Base-by-base conservation (phyloP, 30 jellyfish, hydroid and myxozoan species). In the Mastigias papua region DNA sequence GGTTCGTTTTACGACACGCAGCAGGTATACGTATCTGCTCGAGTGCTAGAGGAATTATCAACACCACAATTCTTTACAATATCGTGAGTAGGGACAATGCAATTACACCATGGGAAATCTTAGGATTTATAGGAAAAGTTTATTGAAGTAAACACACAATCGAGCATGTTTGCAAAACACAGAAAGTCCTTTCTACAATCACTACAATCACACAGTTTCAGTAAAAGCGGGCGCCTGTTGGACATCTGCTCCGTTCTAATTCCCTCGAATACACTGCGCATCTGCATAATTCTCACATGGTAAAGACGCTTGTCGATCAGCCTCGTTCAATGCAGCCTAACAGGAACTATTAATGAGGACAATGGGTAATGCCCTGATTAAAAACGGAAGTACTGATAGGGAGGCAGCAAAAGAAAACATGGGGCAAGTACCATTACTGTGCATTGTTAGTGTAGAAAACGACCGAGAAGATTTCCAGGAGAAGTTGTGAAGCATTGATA, bases 241-340 rank as follows among this genome's bases (percentile, higher is more conserved):
- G 37, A 63, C 83, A 72, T 72, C 83, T 72, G 83, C 83, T 35
- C 16, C 67, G 68, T 21, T 72, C 63, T 34, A 34, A 72, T 33
- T 72, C 68, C n/a, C 46, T 46, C 1, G 34, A 34, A 37, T 35
- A 72, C 66, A 49, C 67, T 9, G 35, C 61, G 68, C 83, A 72
- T 37, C 83, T 72, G 83, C 33, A 72, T 33, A 37, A 72, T 72
- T 72, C 83, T 72, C 83, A 37, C 74, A 63, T 8, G 37, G 42
- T 27, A 63, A 23, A 63, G 74, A 42, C 7, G 54, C 7, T 42
- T 15, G 13, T 15, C 13, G 54, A 8, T 42, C 13, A 42, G 54
- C 54, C 13, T 42, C 54, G 54, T 42, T 42, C 54, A 4, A 42
- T 42, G 54, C 13, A 42, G 7, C 13, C 13, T 15, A 42, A 42